Percentiles rank a stretch among this genome's conserved stretches.
Evolutionary conservation across 2,113 vertebrate genomes (phyloP).

Genomic region (Phoenicopterus ruber): DNA sequence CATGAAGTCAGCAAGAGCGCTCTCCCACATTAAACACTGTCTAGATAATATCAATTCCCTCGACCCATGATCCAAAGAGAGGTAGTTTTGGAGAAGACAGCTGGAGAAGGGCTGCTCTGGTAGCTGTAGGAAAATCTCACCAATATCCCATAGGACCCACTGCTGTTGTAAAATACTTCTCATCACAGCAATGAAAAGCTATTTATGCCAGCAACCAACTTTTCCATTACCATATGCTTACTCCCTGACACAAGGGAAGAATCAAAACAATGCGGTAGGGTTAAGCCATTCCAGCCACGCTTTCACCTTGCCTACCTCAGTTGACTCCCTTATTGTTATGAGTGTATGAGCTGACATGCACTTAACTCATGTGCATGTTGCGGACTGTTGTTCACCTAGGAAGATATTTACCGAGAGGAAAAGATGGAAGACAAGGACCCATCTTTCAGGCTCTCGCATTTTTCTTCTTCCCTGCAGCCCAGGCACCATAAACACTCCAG

Average conservation of each 20-base stretch:
- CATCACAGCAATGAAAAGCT: not conserved
- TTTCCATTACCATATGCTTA: not conserved
- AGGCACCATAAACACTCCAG: not conserved
- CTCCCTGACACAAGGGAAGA: not conserved
- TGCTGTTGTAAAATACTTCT: not conserved
- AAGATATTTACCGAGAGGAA: not conserved
- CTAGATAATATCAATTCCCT: not conserved
- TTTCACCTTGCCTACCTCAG: not conserved
- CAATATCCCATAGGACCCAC: not conserved
- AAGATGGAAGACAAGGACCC: not conserved
- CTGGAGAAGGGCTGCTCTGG: not conserved
- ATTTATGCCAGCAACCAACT: not conserved
- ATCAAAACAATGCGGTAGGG: not conserved
- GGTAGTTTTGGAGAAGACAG: not conserved
- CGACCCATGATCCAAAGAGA: not conserved
- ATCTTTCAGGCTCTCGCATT: not conserved
- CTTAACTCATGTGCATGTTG: not conserved
- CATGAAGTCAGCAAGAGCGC: fast-evolving
- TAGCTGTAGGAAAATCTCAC: not conserved
- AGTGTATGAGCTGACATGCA: not conserved
- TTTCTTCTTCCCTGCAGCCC: not conserved
- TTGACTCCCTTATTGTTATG: fast-evolving
- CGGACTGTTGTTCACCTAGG: not conserved
- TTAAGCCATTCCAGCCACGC: not conserved
- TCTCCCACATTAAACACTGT: not conserved